phyloP scores from a whole-genome alignment of 1,140 invertebrate species.

The Drosophila nigromelanica region DNA sequence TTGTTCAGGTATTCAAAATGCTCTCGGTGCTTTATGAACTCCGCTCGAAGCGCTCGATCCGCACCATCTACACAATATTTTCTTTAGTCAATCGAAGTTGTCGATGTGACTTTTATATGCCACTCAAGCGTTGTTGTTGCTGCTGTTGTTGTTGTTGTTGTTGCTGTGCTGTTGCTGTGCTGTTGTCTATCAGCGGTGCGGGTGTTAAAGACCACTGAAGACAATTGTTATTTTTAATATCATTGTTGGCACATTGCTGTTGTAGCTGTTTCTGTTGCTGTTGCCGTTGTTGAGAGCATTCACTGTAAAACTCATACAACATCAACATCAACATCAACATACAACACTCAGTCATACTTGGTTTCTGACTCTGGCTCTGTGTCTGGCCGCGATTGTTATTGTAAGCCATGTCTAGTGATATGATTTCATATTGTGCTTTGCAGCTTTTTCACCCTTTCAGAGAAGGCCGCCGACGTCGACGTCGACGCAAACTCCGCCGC shows the following conservation, averaged over 20 bases:
- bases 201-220: slow-evolving; percentile 82
- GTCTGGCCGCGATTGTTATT: slow-evolving; percentile 59
- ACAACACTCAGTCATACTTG: slow-evolving; percentile 76
- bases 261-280: slow-evolving; percentile 19
- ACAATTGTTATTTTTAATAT: slow-evolving; percentile 83
- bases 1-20: slow-evolving; percentile 81
- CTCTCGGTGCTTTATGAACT: slow-evolving; percentile 55
- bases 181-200: slow-evolving; percentile 78
- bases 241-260: slow-evolving; percentile 67
- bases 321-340: slow-evolving; percentile 50
- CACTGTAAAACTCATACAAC: slow-evolving; percentile 68
- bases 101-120: slow-evolving; percentile 82
- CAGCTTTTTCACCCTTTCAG: slow-evolving; percentile 68
- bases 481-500: slow-evolving; percentile 40
- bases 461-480: slow-evolving; percentile 48
- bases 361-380: slow-evolving; percentile 33
- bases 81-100: slow-evolving; percentile 82
- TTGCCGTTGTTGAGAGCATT: slow-evolving; percentile 49
- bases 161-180: slow-evolving; percentile 56
- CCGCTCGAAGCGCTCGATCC: slow-evolving; percentile 32
- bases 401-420: slow-evolving; percentile 81
- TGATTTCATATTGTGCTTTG: slow-evolving; percentile 78
- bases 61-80: slow-evolving; percentile 69
- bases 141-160: slow-evolving; percentile 52
- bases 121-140: slow-evolving; percentile 69